phyloP scores from a whole-genome alignment of 2,797 vertebrate genomes.

The Darevskia mixta region DNA sequence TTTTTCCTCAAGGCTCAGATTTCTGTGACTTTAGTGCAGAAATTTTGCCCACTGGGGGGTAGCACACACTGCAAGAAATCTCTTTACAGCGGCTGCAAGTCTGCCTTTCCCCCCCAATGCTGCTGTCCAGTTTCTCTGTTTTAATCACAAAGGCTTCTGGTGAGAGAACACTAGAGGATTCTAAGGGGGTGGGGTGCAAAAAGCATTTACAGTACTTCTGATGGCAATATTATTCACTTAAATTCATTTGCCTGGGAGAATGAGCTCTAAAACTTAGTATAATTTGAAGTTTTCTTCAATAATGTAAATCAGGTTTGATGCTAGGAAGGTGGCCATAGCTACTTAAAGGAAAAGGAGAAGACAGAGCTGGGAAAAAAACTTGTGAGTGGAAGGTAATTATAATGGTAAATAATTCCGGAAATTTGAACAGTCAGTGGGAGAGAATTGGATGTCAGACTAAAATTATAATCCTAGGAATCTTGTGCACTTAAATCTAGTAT shows the following conservation, averaged over 20 bases:
- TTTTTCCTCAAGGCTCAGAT: constrained; percentile 70
- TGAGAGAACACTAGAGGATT: constrained; percentile 80
- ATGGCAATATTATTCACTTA: constrained; percentile 57
- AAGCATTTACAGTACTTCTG: constrained; percentile 60
- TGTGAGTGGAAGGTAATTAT: constrained; percentile 44
- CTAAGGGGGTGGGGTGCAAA: constrained; percentile 70
- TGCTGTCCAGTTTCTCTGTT: constrained; percentile 80
- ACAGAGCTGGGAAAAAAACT: constrained; percentile 24
- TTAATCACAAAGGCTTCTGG: constrained; percentile 88
- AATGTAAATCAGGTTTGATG: constrained; percentile 45
- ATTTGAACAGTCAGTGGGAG: not conserved
- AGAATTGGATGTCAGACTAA: constrained; percentile 39
- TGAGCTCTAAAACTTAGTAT: constrained; percentile 38
- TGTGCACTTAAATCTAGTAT: constrained; percentile 34
- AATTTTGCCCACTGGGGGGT: constrained; percentile 98
- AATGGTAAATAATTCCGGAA: not conserved
- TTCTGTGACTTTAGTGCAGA: constrained; percentile 86
- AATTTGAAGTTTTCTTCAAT: constrained; percentile 50
- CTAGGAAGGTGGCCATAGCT: not conserved
- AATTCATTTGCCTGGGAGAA: constrained; percentile 56
- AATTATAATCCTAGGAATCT: constrained; percentile 29
- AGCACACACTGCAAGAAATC: constrained; percentile 90
- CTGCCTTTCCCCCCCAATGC: constrained; percentile 76
- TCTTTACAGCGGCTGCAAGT: constrained; percentile 76
- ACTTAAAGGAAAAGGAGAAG: not conserved